Evolutionary conservation across 2,797 vertebrate species (phyloP).

Genomic region (Halcyon smyrnensis): DNA sequence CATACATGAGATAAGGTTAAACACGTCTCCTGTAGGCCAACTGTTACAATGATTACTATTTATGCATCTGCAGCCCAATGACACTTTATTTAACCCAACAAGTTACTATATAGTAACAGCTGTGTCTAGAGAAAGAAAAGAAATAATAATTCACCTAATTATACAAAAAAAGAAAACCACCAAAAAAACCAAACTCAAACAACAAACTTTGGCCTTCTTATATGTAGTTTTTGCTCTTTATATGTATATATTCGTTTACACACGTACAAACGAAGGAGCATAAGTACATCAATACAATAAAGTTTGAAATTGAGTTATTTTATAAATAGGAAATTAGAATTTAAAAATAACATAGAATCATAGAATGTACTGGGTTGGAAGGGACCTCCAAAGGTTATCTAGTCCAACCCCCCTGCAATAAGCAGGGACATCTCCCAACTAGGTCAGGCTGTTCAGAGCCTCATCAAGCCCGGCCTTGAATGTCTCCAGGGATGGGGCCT

Average conservation of each 20-base stretch:
- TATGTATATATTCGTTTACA: background rate
- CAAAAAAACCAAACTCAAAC: too few species aligned
- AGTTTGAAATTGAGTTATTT: background rate
- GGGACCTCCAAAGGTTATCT: too few species aligned
- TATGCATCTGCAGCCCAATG: background rate
- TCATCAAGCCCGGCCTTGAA: too few species aligned
- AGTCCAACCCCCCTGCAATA: too few species aligned
- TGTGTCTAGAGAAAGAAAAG: background rate
- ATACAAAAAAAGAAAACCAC: too few species aligned
- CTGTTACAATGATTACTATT: slow-evolving; percentile 13
- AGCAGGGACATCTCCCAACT: too few species aligned
- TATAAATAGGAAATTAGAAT: background rate
- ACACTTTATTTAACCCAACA: slow-evolving; percentile 33
- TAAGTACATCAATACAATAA: fast-evolving
- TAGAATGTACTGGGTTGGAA: too few species aligned
- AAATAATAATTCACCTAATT: background rate
- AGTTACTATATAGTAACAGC: background rate
- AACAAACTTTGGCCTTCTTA: background rate
- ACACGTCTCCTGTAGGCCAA: slow-evolving; percentile 29
- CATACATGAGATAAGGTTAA: background rate
- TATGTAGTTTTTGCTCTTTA: background rate
- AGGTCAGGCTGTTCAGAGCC: too few species aligned
- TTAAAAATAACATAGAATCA: background rate
- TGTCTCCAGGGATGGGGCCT: too few species aligned
- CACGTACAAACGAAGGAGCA: background rate